These are phyloP conservation scores for Idris sp. DNA, from an alignment of 1,140 invertebrate species.

Conservation along the genomic window DNA sequence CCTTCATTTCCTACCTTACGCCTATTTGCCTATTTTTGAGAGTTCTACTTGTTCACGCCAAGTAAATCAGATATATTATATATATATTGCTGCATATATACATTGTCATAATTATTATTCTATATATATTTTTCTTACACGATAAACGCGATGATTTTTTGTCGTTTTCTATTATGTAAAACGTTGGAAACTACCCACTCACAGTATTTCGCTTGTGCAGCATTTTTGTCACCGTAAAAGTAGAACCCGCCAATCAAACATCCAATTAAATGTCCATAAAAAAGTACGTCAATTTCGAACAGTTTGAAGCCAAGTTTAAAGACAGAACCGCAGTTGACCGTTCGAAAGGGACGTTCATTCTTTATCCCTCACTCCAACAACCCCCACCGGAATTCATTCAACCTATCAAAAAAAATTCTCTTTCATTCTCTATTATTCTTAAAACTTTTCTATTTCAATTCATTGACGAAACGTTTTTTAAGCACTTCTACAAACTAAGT, in stretches of 20 bases:
- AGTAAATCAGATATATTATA: slow-evolving; percentile 66
- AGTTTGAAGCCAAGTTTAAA: no score
- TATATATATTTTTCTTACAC: slow-evolving; percentile 64
- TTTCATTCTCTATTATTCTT: slow-evolving; percentile 52
- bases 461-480: slow-evolving; percentile 40
- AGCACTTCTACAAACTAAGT: slow-evolving; percentile 47
- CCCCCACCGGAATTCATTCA: slow-evolving; percentile 30
- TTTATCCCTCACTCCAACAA: no score
- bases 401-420: slow-evolving; percentile 39
- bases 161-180: slow-evolving; percentile 74
- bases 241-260: slow-evolving; percentile 74
- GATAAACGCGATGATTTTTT: slow-evolving; percentile 61
- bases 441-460: slow-evolving; percentile 47
- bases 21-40: slow-evolving; percentile 67
- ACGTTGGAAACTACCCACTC: slow-evolving; percentile 76
- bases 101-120: slow-evolving; percentile 59
- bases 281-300: no score
- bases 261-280: slow-evolving; percentile 57
- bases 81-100: slow-evolving; percentile 59
- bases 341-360: slow-evolving; percentile 34
- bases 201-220: slow-evolving; percentile 79
- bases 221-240: slow-evolving; percentile 77
- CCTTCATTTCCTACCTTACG: slow-evolving; percentile 63
- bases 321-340: slow-evolving; percentile 30
- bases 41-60: slow-evolving; percentile 73